Evolutionary conservation across 2,888 invertebrate species (phyloP), one percentile per base, ranked within the genome.

Genomic region (Apotomis capreana): DNA sequence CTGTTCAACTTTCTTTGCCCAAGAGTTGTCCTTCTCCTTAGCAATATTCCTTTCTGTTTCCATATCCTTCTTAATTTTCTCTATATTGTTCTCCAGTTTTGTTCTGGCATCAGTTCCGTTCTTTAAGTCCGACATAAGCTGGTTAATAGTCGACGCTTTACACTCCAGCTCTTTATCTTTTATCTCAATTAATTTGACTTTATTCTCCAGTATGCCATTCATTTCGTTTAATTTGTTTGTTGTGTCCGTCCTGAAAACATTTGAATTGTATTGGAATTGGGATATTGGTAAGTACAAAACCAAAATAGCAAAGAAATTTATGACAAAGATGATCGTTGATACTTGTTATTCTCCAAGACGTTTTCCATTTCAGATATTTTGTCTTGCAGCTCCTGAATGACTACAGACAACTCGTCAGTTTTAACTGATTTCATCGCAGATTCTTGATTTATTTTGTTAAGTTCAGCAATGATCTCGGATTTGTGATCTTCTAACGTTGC

Each of bases 111-210:
- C 84, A 0, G 79, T 77, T 10, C 78, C 80, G 3, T 69, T 76
- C 67, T 82, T 80, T 26, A 87, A 77, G 51, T 87, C 84, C 0
- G 80, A 78, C 83, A 85, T 86, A 12, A 89, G 78, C 9, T 81
- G 79, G 13, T 77, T 77, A 64, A 86, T 83, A 3, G 84, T 79
- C 2, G 76, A 74, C 0, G 81, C 78, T 49, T 84, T 83, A 0
- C 75, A 76, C 67, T 81, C 80, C 15, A 85, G 70, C 8, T 86
- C 86, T 44, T 79, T 79, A 13, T 83, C 79, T 62, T 80, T 79
- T 0, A 52, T 51, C 40, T 77, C 73, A 10, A 79, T 74, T 36
- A 57, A 13, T 62, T 71, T 71, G 0, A 37, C 46, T 60, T 75
- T 74, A 0, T 54, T 59, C 8, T 73, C 74, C 15, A 76, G 46